Conservation (phyloP, 1,140 invertebrate genomes). For the Polyergus mexicanus region DNA sequence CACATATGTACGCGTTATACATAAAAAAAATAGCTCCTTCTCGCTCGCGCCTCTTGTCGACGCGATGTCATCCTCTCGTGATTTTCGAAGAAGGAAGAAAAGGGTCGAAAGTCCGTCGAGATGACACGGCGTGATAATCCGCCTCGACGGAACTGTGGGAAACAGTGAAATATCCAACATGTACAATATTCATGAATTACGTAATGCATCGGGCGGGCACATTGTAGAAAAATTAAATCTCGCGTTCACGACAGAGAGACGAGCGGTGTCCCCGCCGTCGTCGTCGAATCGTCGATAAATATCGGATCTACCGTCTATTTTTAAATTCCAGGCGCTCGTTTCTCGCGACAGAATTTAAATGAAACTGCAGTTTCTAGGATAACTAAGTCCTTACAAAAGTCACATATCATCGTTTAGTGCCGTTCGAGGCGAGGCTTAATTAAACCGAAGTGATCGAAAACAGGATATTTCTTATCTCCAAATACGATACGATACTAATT, state of each 20-base stretch:
- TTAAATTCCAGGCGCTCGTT: conserved; percentile 29
- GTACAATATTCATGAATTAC: conserved; percentile 69
- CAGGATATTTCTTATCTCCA: conserved; percentile 38
- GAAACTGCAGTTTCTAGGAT: conserved; percentile 46
- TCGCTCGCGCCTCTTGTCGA: background rate
- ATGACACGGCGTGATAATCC: conserved; percentile 65
- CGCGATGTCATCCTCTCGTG: conserved; percentile 25
- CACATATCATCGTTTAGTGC: conserved; percentile 19
- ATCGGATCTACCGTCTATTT: conserved; percentile 58
- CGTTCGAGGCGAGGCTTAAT: conserved; percentile 15
- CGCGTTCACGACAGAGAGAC: conserved; percentile 23
- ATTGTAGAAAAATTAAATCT: conserved; percentile 72
- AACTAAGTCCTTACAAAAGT: conserved; percentile 36
- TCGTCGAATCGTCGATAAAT: conserved; percentile 64
- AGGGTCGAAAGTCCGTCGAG: conserved; percentile 43
- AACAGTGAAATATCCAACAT: conserved; percentile 60
- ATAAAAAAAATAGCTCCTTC: conserved; percentile 46
- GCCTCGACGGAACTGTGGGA: conserved; percentile 62
- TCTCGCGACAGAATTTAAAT: conserved; percentile 43
- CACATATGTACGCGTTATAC: background rate
- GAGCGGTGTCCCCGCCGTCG: background rate
- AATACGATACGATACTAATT: conserved; percentile 14
- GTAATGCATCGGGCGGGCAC: conserved; percentile 35
- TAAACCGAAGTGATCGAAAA: conserved; percentile 26
- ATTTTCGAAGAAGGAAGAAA: conserved; percentile 14